Evolutionary conservation across 2,113 vertebrate genomes (phyloP).

Genomic region (Mesoclemmys tuberculata): DNA sequence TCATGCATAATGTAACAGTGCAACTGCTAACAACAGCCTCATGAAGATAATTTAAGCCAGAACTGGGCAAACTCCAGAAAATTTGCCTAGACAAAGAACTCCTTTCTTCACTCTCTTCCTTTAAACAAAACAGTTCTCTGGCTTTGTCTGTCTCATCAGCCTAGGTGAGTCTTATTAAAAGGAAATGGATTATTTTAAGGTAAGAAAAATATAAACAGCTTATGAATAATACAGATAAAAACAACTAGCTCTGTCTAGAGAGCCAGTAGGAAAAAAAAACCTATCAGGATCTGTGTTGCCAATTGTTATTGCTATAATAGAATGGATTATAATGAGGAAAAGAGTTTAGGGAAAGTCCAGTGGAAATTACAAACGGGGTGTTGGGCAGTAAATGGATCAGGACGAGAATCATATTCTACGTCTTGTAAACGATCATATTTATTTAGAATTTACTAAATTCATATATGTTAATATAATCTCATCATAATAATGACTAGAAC

Average conservation of each 20-base stretch:
- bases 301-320: constrained; percentile 44
- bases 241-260: not conserved
- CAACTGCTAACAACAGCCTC: constrained; percentile 53
- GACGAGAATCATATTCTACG: not conserved
- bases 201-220: constrained; percentile 10
- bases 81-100: constrained; percentile 52
- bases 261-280: not conserved
- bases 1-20: constrained; percentile 60
- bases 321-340: constrained; percentile 37
- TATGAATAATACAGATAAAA: not conserved
- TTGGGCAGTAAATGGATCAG: constrained; percentile 7
- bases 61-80: constrained; percentile 59
- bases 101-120: constrained; percentile 34
- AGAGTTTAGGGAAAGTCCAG: not conserved
- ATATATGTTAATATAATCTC: constrained; percentile 9
- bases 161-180: constrained; percentile 20
- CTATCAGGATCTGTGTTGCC: not conserved
- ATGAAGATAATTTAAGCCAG: constrained; percentile 59
- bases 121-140: constrained; percentile 8
- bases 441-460: constrained; percentile 31
- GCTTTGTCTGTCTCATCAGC: not conserved
- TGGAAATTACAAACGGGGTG: not conserved
- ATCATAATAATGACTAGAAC: not conserved
- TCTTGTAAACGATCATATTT: not conserved
- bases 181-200: constrained; percentile 20